phyloP scores from a whole-genome alignment of 2,113 vertebrate genomes.

The Phalacrocorax pelagicus region DNA sequence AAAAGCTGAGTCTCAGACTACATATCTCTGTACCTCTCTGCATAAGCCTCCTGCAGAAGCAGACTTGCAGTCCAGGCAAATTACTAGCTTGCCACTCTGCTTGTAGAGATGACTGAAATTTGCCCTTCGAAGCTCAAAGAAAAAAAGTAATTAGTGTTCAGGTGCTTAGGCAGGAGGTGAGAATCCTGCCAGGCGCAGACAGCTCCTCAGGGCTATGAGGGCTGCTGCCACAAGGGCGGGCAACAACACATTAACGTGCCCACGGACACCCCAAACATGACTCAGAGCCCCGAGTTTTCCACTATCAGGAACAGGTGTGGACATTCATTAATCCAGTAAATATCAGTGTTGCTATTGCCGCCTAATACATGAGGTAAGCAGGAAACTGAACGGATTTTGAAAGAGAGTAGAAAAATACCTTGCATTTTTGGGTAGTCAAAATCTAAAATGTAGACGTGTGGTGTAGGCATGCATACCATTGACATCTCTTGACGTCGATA shows the following conservation, averaged over 20 bases:
- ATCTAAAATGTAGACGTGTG: background rate
- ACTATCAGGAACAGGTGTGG: rapidly evolving
- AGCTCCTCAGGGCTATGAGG: rapidly evolving
- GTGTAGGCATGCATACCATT: background rate
- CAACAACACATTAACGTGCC: rapidly evolving
- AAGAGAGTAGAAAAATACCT: background rate
- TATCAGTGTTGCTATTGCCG: background rate
- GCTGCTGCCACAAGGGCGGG: rapidly evolving
- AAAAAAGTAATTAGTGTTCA: rapidly evolving
- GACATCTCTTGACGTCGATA: background rate
- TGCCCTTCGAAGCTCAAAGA: background rate
- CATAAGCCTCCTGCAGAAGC: background rate
- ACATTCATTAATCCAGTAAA: background rate
- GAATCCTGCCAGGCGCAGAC: background rate
- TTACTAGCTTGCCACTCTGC: background rate
- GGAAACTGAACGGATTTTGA: background rate
- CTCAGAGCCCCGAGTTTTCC: background rate
- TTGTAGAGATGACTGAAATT: background rate
- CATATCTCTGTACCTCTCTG: background rate
- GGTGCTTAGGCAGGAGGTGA: background rate
- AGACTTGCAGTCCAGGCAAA: background rate
- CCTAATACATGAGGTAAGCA: background rate
- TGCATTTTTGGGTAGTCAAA: background rate
- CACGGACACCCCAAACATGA: rapidly evolving
- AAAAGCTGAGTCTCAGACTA: background rate